A percentile compares a stretch with the other conserved stretches of the same genome.
Conservation (phyloP, 2,888 invertebrate species). For the Pyrochroa serraticornis region DNA sequence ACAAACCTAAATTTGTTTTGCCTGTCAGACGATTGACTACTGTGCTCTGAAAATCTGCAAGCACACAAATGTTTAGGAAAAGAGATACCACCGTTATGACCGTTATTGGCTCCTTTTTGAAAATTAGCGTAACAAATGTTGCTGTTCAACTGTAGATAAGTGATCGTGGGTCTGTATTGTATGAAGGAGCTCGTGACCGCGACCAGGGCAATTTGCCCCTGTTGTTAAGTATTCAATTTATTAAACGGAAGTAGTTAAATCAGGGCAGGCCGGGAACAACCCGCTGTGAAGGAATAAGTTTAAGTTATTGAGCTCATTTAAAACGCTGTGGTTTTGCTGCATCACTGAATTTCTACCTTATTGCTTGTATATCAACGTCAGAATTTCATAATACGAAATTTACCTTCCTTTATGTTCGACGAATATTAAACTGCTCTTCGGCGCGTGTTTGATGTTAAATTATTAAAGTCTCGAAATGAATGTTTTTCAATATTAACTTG, state of each 20-base stretch:
- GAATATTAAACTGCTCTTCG: constrained; percentile 41
- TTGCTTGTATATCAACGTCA: constrained; percentile 43
- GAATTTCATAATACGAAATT: constrained; percentile 42
- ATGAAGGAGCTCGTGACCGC: constrained; percentile 7
- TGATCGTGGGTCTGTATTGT: constrained; percentile 17
- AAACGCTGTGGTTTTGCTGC: constrained; percentile 36
- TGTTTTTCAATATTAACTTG: constrained; percentile 37
- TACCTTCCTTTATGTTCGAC: constrained; percentile 39
- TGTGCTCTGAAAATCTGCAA: too few species aligned
- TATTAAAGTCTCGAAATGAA: constrained; percentile 39
- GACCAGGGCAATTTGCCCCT: constrained; percentile 12
- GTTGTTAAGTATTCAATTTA: constrained; percentile 30
- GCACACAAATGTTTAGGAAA: too few species aligned
- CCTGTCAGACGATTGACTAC: too few species aligned
- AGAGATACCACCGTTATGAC: too few species aligned
- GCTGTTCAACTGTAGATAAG: constrained; percentile 2
- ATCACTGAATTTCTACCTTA: constrained; percentile 39
- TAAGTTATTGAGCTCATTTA: constrained; percentile 35
- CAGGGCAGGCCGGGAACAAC: constrained; percentile 28
- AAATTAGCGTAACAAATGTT: too few species aligned
- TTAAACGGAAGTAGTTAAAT: constrained; percentile 36
- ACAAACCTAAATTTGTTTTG: too few species aligned
- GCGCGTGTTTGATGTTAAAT: constrained; percentile 42
- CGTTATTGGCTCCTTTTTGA: too few species aligned
- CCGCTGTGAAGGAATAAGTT: constrained; percentile 33